A percentile compares a stretch with the other conserved stretches of the same genome.
Evolutionary conservation across 2,888 invertebrate genomes (phyloP).

Genomic region (Melieria omissa): DNA sequence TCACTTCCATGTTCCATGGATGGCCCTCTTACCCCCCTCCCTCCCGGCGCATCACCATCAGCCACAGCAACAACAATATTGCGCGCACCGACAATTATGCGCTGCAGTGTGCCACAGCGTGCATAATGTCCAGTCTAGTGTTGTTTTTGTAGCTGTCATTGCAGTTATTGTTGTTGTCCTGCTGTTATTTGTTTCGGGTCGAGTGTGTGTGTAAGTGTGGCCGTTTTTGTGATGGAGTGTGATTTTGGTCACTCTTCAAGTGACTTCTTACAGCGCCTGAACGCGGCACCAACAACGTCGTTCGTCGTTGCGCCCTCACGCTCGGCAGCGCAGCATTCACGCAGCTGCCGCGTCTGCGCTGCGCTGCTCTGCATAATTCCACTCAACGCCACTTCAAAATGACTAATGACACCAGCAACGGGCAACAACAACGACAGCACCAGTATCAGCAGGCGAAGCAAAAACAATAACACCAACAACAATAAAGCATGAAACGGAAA

Average conservation of each 20-base stretch:
- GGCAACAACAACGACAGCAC: background rate
- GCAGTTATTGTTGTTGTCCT: too few relatives aligned
- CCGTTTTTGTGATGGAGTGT: slow-evolving; percentile 29
- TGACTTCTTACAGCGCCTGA: slow-evolving; percentile 47
- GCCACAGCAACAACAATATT: too few relatives aligned
- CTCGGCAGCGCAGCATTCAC: background rate
- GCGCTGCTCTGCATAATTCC: slow-evolving; percentile 51
- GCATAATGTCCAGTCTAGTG: too few relatives aligned
- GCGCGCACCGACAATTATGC: too few relatives aligned
- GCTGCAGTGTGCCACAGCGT: too few relatives aligned
- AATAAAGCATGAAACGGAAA: background rate
- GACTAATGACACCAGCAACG: slow-evolving; percentile 53
- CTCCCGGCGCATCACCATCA: too few relatives aligned
- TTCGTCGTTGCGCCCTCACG: background rate
- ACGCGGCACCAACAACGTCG: slow-evolving; percentile 43
- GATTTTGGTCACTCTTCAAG: slow-evolving; percentile 38
- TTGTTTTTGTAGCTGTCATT: too few relatives aligned
- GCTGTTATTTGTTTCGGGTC: background rate
- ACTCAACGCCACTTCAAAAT: slow-evolving; percentile 58
- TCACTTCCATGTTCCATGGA: slow-evolving; percentile 20
- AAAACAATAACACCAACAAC: background rate
- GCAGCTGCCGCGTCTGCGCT: background rate
- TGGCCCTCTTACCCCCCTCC: too few relatives aligned
- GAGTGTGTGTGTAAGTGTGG: background rate
- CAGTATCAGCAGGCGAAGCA: too few relatives aligned